These are phyloP conservation scores for Microctonus brassicae DNA, from an alignment of 2,888 invertebrate genomes.

Conservation along the genomic window DNA sequence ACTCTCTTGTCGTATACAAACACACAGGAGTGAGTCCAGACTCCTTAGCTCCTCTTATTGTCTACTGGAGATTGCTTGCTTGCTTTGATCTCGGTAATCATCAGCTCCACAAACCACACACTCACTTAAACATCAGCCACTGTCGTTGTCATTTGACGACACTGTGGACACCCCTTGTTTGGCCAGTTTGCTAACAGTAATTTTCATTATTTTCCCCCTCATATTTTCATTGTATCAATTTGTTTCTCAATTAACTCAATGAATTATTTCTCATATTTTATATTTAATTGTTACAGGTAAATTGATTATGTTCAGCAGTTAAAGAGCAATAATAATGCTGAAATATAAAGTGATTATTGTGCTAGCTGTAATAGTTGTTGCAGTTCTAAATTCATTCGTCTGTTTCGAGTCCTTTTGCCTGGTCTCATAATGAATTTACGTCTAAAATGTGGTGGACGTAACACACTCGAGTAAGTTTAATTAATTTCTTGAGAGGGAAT, in stretches of 20 bases:
- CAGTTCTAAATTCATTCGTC: background rate
- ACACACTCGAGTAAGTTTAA: conserved; percentile 1
- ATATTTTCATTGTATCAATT: background rate
- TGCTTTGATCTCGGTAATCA: conserved; percentile 67
- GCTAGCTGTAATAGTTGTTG: background rate
- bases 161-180: background rate
- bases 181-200: background rate
- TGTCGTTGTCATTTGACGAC: background rate
- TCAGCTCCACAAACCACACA: conserved; percentile 44
- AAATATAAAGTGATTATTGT: background rate
- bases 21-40: background rate
- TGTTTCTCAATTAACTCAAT: no score
- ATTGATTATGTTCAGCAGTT: background rate
- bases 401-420: background rate
- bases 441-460: background rate
- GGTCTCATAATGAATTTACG: background rate
- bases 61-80: conserved; percentile 56
- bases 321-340: background rate
- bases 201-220: background rate
- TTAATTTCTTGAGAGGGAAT: background rate
- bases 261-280: background rate
- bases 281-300: background rate
- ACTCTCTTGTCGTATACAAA: background rate
- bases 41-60: conserved; percentile 40
- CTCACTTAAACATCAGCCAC: background rate